These are phyloP conservation scores for Sorex maritimensis DNA, from an alignment of 2,797 vertebrate species.

Conservation along the genomic window DNA sequence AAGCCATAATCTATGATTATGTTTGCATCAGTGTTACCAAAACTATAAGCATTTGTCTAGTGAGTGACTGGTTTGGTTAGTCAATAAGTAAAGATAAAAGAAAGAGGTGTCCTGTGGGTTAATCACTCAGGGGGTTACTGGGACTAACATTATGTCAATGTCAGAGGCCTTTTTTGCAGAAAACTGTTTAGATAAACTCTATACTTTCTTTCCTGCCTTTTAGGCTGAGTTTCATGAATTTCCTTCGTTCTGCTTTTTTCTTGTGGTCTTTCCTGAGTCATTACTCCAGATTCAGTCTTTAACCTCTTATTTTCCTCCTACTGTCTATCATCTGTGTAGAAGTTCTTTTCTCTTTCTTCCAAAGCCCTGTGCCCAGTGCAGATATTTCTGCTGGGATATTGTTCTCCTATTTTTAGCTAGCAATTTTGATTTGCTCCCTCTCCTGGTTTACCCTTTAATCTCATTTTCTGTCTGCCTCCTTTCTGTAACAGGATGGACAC, in stretches of 20 bases:
- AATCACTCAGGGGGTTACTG: background rate
- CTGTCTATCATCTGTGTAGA: background rate
- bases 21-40: background rate
- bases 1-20: background rate
- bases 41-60: background rate
- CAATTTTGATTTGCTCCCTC: background rate
- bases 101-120: background rate
- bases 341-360: background rate
- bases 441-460: too few species aligned
- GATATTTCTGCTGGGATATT: background rate
- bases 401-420: background rate
- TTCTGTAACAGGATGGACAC: background rate
- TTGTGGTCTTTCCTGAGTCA: background rate
- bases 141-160: background rate
- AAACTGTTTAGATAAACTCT: background rate
- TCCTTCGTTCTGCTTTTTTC: background rate
- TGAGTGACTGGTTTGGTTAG: too few species aligned
- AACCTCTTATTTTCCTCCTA: background rate
- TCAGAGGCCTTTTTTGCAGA: background rate
- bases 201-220: background rate
- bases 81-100: slow-evolving; percentile 9
- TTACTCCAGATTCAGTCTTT: slow-evolving; percentile 32
- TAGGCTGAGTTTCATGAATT: background rate
- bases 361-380: background rate
- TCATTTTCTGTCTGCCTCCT: too few species aligned